phyloP scores from a whole-genome alignment of 2,113 vertebrate genomes.

The Recurvirostra avosetta region DNA sequence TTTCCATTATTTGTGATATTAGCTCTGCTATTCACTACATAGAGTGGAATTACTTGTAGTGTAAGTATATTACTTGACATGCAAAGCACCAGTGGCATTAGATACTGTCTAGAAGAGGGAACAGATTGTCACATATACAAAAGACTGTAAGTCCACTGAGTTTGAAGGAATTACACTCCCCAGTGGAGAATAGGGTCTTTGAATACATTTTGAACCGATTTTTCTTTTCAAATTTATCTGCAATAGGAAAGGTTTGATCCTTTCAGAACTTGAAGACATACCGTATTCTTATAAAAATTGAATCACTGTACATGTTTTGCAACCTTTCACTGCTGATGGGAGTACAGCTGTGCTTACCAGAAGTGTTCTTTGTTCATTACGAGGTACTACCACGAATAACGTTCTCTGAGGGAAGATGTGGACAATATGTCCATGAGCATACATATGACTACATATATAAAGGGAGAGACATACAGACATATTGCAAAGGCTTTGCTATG shows the following conservation, averaged over 20 bases:
- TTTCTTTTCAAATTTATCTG: conserved; percentile 16
- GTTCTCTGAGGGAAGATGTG: not conserved
- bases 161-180: not conserved
- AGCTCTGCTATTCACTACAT: not conserved
- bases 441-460: not conserved
- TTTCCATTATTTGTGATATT: not conserved
- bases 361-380: not conserved
- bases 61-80: not conserved
- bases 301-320: not conserved
- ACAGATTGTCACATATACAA: not conserved
- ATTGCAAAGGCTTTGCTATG: not conserved
- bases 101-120: not conserved
- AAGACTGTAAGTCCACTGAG: not conserved
- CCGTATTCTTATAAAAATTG: not conserved
- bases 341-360: not conserved
- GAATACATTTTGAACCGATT: not conserved
- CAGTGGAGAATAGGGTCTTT: not conserved
- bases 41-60: not conserved
- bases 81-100: not conserved
- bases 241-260: not conserved
- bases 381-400: not conserved
- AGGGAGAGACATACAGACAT: not conserved
- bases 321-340: not conserved
- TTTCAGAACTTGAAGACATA: not conserved
- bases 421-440: not conserved